Conservation (phyloP, 2,888 invertebrate species). For the Lymantria dispar region DNA sequence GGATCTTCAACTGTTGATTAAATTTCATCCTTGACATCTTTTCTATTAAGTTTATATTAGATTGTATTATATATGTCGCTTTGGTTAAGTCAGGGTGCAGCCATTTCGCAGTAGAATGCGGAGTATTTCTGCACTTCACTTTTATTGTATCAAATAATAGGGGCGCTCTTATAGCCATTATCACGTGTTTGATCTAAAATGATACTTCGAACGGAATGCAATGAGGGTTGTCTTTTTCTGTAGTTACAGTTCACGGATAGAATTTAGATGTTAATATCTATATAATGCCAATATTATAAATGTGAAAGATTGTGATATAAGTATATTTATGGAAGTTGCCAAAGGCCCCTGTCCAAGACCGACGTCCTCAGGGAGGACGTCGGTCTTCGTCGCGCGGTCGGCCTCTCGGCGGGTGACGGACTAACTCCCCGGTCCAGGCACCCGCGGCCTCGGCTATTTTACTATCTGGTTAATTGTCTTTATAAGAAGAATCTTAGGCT, state of each 20-base stretch:
- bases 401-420: too few relatives aligned
- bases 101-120: conserved; percentile 73
- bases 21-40: conserved; percentile 31
- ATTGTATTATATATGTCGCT: conserved; percentile 21
- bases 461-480: too few relatives aligned
- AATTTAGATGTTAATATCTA: not conserved
- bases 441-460: too few relatives aligned
- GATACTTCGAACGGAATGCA: conserved; percentile 69
- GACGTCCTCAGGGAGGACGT: too few relatives aligned
- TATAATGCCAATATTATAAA: too few relatives aligned
- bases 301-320: too few relatives aligned
- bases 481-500: too few relatives aligned
- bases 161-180: conserved; percentile 81
- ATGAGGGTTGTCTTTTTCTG: conserved; percentile 50
- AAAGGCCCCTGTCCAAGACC: too few relatives aligned
- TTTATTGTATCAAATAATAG: conserved; percentile 83
- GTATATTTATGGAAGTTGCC: too few relatives aligned
- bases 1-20: conserved; percentile 16
- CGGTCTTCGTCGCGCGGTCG: too few relatives aligned
- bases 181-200: conserved; percentile 83
- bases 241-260: conserved; percentile 33
- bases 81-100: conserved; percentile 47
- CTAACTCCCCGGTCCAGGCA: too few relatives aligned
- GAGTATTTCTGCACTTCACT: conserved; percentile 82
- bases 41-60: conserved; percentile 27